phyloP scores from a whole-genome alignment of 2,888 invertebrate genomes.

The Ormyrus thymus region DNA sequence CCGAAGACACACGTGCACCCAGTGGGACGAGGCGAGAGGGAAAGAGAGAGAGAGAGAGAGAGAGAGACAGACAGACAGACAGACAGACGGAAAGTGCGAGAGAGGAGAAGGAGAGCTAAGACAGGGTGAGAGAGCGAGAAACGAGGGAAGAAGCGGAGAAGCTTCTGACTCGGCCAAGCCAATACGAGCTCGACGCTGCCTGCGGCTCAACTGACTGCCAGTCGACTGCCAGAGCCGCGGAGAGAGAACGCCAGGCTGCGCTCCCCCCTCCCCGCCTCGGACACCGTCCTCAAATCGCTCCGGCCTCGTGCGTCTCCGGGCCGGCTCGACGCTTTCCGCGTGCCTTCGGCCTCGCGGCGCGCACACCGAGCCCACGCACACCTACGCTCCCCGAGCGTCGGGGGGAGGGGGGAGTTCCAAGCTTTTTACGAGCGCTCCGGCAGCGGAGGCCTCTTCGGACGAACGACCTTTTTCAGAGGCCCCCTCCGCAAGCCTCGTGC shows the following conservation, averaged over 20 bases:
- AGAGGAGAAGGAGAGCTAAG: slow-evolving; percentile 2
- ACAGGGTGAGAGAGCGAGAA: slow-evolving; percentile 2
- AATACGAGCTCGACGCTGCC: slow-evolving; percentile 67
- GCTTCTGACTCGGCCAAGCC: slow-evolving; percentile 41
- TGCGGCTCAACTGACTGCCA: slow-evolving; percentile 68
- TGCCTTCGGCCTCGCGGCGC: slow-evolving; percentile 59
- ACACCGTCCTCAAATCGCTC: slow-evolving; percentile 47
- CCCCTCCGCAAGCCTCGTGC: no score
- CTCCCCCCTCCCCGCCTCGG: slow-evolving; percentile 56
- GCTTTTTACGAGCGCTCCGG: no score
- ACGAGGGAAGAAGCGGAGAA: slow-evolving; percentile 39
- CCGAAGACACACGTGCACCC: slow-evolving; percentile 11
- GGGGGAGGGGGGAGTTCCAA: no score
- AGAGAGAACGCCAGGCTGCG: slow-evolving; percentile 51
- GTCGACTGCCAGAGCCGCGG: slow-evolving; percentile 49
- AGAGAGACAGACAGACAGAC: not conserved
- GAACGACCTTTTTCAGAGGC: no score
- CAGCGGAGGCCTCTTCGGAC: no score
- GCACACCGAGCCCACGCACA: not conserved
- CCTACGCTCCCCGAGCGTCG: not conserved
- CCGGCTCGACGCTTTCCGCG: slow-evolving; percentile 53
- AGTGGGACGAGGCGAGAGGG: not conserved
- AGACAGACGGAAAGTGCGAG: not conserved
- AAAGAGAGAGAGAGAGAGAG: slow-evolving; percentile 4
- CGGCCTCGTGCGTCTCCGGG: slow-evolving; percentile 61